phyloP scores from a whole-genome alignment of 2,888 invertebrate genomes.

The Cephalotes varians region DNA sequence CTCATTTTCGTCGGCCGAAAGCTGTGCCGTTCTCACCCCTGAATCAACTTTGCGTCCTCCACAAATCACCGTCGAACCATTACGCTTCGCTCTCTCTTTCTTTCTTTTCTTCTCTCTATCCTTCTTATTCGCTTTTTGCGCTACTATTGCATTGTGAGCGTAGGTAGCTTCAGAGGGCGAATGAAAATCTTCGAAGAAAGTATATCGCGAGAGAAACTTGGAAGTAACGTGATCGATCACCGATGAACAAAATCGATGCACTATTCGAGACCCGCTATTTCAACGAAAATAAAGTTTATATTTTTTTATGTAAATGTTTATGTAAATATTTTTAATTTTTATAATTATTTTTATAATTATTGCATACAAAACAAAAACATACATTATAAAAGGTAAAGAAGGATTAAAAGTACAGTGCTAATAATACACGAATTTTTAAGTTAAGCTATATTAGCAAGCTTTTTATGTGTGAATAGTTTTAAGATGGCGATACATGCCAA shows the following conservation, averaged over 20 bases:
- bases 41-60: constrained; percentile 77
- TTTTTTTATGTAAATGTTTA: background rate
- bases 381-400: background rate
- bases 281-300: background rate
- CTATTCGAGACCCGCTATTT: background rate
- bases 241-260: constrained; percentile 7
- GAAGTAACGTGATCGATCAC: constrained; percentile 13
- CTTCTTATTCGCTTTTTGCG: constrained; percentile 35
- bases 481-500: background rate
- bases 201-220: constrained; percentile 42
- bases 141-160: constrained; percentile 27
- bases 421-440: background rate
- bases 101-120: constrained; percentile 50
- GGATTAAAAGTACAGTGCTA: background rate
- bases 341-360: background rate
- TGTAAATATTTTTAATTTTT: background rate
- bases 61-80: constrained; percentile 75
- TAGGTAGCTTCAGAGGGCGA: constrained; percentile 3
- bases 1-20: constrained; percentile 79
- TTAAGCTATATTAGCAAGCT: background rate
- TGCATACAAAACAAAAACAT: too few relatives aligned
- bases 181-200: constrained; percentile 32
- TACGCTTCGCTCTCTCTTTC: constrained; percentile 59
- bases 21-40: constrained; percentile 77
- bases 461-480: background rate